Percentiles rank a stretch among this genome's conserved stretches.
Evolutionary conservation across 2,888 invertebrate genomes (phyloP).

Genomic region (Athalia circularis): DNA sequence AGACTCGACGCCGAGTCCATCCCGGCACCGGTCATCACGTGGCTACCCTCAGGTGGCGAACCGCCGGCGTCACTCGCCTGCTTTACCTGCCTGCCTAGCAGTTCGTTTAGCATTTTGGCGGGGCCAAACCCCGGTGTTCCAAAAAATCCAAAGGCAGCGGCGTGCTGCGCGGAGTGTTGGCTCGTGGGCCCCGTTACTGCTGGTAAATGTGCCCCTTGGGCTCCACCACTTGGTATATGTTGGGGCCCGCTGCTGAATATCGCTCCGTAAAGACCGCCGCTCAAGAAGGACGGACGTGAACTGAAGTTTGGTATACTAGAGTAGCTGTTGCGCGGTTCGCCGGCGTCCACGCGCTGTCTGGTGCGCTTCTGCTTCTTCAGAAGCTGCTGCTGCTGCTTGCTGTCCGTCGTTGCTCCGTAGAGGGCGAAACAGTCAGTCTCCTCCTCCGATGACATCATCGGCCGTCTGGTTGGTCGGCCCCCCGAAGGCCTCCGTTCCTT

Average conservation of each 20-base stretch:
- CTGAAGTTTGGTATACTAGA: slow-evolving; percentile 86
- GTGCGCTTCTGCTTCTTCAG: slow-evolving; percentile 95
- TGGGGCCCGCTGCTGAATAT: slow-evolving; percentile 82
- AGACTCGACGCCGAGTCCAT: slow-evolving; percentile 70
- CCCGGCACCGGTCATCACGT: slow-evolving; percentile 75
- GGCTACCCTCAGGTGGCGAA: slow-evolving; percentile 75
- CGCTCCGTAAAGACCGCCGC: slow-evolving; percentile 91
- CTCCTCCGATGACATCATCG: slow-evolving; percentile 98
- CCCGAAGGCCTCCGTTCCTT: slow-evolving; percentile 88
- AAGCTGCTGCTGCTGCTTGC: slow-evolving; percentile 79
- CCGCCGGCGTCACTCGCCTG: slow-evolving; percentile 80
- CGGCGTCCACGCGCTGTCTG: slow-evolving; percentile 97
- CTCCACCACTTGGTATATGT: slow-evolving; percentile 56
- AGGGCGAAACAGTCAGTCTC: slow-evolving; percentile 95
- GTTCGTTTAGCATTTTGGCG: slow-evolving; percentile 94
- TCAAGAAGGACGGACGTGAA: slow-evolving; percentile 88
- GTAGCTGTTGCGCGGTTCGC: slow-evolving; percentile 95
- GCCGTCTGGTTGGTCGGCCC: slow-evolving; percentile 82
- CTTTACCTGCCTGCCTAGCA: slow-evolving; percentile 88
- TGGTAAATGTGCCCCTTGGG: slow-evolving; percentile 70
- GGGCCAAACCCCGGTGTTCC: slow-evolving; percentile 90
- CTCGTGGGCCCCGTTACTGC: slow-evolving; percentile 74
- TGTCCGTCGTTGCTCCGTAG: slow-evolving; percentile 84
- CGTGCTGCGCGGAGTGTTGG: slow-evolving; percentile 76
- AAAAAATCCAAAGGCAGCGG: slow-evolving; percentile 85